Conservation (phyloP, 2,888 invertebrate genomes). For the Caradrina kadenii region DNA sequence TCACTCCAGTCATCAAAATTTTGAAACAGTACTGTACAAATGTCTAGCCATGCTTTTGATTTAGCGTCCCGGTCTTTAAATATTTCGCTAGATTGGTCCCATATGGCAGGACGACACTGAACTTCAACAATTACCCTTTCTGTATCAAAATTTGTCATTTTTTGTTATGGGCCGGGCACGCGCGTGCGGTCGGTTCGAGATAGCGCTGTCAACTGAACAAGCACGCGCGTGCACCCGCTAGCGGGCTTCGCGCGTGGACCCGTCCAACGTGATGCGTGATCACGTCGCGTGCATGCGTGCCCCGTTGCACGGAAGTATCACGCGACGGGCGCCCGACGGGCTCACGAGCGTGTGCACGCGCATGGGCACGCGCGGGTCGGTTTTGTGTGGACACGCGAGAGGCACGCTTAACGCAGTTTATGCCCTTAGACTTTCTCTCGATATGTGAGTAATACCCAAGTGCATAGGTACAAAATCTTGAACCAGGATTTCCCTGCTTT, state of each 20-base stretch:
- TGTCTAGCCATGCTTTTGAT: conserved; percentile 43
- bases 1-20: conserved; percentile 35
- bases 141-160: conserved; percentile 53
- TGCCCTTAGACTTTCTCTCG: conserved; percentile 33
- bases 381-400: too few species aligned
- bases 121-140: conserved; percentile 59
- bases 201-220: conserved; percentile 14
- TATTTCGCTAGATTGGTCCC: conserved; percentile 57
- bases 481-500: conserved; percentile 40
- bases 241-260: too few species aligned
- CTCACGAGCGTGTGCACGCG: too few species aligned
- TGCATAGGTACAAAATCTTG: conserved; percentile 48
- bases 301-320: too few species aligned
- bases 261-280: too few species aligned
- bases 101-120: conserved; percentile 59
- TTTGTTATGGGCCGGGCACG: conserved; percentile 8
- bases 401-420: too few species aligned
- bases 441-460: conserved; percentile 31
- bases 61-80: conserved; percentile 49
- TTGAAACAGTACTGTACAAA: conserved; percentile 35
- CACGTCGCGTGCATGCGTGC: too few species aligned
- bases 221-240: conserved; percentile 3
- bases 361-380: too few species aligned
- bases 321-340: too few species aligned
- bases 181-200: neutral